Percentiles rank a stretch among this genome's conserved stretches.
Evolutionary conservation across 2,888 invertebrate genomes (phyloP).

Genomic region (Sarcophaga caerulescens): DNA sequence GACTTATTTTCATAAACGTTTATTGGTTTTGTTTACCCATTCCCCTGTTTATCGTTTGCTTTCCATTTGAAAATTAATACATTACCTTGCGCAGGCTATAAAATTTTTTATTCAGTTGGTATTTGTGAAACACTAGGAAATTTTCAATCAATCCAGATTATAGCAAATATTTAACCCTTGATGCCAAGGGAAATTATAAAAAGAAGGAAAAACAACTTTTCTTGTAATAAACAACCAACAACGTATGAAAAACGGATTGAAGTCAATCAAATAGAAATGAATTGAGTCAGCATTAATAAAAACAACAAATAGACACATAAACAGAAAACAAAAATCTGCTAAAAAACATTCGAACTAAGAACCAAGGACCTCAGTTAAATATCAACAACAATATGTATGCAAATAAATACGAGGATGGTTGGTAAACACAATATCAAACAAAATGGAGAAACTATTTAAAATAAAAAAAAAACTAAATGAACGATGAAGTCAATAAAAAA

Average conservation of each 20-base stretch:
- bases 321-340: background rate
- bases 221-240: background rate
- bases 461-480: slow-evolving; percentile 12
- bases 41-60: too few species aligned
- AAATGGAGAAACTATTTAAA: slow-evolving; percentile 23
- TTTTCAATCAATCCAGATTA: slow-evolving; percentile 33
- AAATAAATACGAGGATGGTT: slow-evolving; percentile 29
- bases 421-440: slow-evolving; percentile 24
- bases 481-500: background rate
- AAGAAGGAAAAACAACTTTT: background rate
- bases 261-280: slow-evolving; percentile 53
- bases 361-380: background rate
- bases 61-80: too few species aligned
- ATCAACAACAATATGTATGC: slow-evolving; percentile 23
- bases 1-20: too few species aligned
- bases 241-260: slow-evolving; percentile 37
- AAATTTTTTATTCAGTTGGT: too few species aligned
- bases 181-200: background rate
- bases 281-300: slow-evolving; percentile 44
- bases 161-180: slow-evolving; percentile 1
- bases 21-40: too few species aligned
- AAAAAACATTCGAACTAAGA: background rate
- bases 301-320: slow-evolving; percentile 13
- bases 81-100: too few species aligned
- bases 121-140: slow-evolving; percentile 24